Evolutionary conservation across 2,797 vertebrate genomes (phyloP).

Genomic region (Lemur catta): DNA sequence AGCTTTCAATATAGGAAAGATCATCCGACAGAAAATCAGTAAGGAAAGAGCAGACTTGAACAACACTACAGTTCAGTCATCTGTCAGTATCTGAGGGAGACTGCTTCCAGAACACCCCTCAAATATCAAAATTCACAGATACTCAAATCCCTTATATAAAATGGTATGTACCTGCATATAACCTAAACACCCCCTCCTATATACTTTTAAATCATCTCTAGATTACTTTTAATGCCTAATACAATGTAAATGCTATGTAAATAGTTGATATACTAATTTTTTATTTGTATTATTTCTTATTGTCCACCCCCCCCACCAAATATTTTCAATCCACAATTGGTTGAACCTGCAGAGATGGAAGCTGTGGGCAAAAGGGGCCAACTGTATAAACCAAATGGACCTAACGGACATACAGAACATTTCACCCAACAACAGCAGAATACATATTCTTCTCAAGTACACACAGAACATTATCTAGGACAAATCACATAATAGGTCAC

Average conservation of each 20-base stretch:
- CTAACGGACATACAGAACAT: not conserved
- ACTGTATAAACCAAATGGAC: not conserved
- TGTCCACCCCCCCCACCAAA: not conserved
- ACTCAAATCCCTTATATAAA: not conserved
- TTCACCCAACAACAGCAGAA: not conserved
- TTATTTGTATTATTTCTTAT: not conserved
- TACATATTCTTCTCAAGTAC: not conserved
- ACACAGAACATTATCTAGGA: constrained; percentile 12
- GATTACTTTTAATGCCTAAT: not conserved
- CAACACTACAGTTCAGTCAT: not conserved
- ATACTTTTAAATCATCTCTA: not conserved
- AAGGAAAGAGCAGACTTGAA: not conserved
- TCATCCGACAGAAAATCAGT: not conserved
- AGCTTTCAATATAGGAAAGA: not conserved
- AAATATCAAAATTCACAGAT: not conserved
- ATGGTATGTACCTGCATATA: not conserved
- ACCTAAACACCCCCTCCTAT: not conserved
- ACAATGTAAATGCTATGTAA: not conserved
- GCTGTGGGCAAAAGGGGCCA: not conserved
- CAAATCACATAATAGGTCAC: not conserved
- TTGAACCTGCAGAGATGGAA: not conserved
- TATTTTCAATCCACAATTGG: not conserved
- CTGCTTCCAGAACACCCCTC: not conserved
- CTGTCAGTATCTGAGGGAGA: not conserved
- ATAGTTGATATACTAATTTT: not conserved